These are phyloP conservation scores for Hapalemur alaotrensis DNA, from an alignment of 2,797 vertebrate species.

Conservation along the genomic window DNA sequence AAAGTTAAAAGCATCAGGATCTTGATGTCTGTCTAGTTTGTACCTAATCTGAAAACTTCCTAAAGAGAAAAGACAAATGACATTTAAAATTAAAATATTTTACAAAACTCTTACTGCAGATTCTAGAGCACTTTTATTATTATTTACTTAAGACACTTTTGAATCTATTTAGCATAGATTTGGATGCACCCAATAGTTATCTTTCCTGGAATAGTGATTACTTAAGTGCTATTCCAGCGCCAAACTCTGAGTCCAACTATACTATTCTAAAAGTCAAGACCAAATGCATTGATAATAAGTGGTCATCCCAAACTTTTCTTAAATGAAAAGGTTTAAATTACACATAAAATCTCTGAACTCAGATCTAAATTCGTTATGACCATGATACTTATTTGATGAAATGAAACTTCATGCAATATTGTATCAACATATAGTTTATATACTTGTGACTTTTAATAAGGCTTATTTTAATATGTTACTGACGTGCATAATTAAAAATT, in stretches of 20 bases:
- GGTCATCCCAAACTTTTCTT: background rate
- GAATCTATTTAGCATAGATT: background rate
- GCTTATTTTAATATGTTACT: background rate
- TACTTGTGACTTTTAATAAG: background rate
- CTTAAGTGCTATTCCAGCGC: background rate
- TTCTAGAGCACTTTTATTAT: background rate
- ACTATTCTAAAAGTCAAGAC: background rate
- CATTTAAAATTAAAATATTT: background rate
- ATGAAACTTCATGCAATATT: background rate
- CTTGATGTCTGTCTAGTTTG: conserved; percentile 87
- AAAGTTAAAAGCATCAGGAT: conserved; percentile 87
- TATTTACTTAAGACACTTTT: background rate
- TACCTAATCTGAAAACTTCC: conserved; percentile 93
- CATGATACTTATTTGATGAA: background rate
- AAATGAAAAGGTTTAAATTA: background rate
- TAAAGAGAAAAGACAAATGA: conserved; percentile 52
- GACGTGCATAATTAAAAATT: background rate
- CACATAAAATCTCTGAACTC: background rate
- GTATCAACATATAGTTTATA: background rate
- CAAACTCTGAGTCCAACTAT: background rate
- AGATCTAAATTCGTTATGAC: background rate
- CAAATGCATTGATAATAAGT: background rate
- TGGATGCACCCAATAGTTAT: background rate
- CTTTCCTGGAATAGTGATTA: background rate
- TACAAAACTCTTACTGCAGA: background rate